These are phyloP conservation scores for Brachirus orientalis DNA, from an alignment of 2,113 vertebrate genomes.

Conservation along the genomic window DNA sequence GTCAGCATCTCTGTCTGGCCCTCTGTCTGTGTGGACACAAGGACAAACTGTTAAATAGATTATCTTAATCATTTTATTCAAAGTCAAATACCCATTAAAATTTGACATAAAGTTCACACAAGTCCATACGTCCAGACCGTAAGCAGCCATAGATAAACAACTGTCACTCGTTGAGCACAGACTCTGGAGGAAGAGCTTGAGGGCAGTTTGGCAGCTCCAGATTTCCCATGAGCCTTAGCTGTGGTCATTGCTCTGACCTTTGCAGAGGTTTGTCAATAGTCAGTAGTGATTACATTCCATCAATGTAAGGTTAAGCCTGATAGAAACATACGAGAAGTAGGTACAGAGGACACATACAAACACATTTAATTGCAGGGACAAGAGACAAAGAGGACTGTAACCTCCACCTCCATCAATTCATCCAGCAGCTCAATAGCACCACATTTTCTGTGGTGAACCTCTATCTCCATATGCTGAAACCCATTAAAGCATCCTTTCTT, in stretches of 20 bases:
- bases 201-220: background rate
- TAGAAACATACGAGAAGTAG: conserved; percentile 10
- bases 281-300: conserved; percentile 16
- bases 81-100: background rate
- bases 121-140: background rate
- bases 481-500: background rate
- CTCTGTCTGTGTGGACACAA: conserved; percentile 7
- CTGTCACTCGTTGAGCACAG: background rate
- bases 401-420: conserved; percentile 13
- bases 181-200: background rate
- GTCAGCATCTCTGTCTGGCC: conserved; percentile 20
- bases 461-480: background rate
- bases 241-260: conserved; percentile 21
- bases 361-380: conserved; percentile 9
- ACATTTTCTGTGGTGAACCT: background rate
- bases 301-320: conserved; percentile 22
- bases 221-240: conserved; percentile 25
- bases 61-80: background rate
- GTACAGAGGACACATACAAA: conserved; percentile 14
- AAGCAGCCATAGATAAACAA: background rate
- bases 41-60: conserved; percentile 8
- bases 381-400: conserved; percentile 20
- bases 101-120: background rate
- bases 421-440: conserved; percentile 4
- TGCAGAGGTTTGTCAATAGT: conserved; percentile 16